These are phyloP conservation scores for Phylloscopus whistleri DNA, from an alignment of 2,113 vertebrate species.

Conservation along the genomic window DNA sequence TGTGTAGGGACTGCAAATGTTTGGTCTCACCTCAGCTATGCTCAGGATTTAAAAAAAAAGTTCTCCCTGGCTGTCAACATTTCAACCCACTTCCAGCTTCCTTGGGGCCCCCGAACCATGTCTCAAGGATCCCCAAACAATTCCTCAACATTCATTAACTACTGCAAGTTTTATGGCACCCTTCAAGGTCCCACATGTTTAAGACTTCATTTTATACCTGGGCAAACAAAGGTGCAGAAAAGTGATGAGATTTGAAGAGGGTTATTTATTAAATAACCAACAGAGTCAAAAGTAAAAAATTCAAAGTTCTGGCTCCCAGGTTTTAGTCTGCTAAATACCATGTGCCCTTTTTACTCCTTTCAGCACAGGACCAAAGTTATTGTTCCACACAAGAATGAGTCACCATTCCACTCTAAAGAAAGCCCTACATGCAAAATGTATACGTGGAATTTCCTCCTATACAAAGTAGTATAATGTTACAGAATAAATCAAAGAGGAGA, in stretches of 20 bases:
- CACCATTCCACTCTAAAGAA: neutral
- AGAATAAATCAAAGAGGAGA: slow-evolving; percentile 26
- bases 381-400: slow-evolving; percentile 22
- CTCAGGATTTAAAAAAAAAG: neutral
- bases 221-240: slow-evolving; percentile 9
- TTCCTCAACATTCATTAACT: neutral
- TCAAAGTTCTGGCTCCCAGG: neutral
- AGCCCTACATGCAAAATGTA: neutral
- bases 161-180: neutral
- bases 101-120: neutral
- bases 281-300: neutral
- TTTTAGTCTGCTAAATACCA: neutral
- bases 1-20: neutral
- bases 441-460: slow-evolving; percentile 52
- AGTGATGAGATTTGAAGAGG: neutral
- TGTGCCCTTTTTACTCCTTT: neutral
- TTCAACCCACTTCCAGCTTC: neutral
- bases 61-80: neutral
- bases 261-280: neutral
- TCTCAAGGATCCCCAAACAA: neutral
- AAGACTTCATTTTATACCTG: neutral
- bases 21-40: neutral
- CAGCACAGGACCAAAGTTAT: neutral
- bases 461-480: slow-evolving; percentile 22
- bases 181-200: neutral